Conservation (phyloP, 2,888 invertebrate genomes). For the Phyto melanocephala region DNA sequence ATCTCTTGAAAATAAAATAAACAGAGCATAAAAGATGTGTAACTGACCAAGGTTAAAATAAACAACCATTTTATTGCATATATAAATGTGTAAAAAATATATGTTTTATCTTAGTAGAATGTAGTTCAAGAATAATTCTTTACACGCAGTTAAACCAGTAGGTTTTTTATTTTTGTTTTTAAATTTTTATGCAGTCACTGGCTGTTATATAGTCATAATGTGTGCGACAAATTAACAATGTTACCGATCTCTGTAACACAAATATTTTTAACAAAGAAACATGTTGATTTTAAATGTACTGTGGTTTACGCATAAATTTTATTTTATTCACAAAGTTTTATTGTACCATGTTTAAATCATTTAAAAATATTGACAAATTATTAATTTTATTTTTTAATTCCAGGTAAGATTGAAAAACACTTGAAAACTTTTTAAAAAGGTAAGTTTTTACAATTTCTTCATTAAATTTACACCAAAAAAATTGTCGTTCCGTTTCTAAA, state of each 20-base stretch:
- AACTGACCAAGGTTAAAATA: slow-evolving; percentile 54
- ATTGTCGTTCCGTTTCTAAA: too few species aligned
- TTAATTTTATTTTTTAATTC: neutral
- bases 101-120: too few species aligned
- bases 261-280: slow-evolving; percentile 40
- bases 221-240: slow-evolving; percentile 39
- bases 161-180: too few species aligned
- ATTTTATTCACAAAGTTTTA: neutral
- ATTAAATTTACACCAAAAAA: too few species aligned
- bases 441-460: too few species aligned
- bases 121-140: slow-evolving; percentile 56
- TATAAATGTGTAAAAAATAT: too few species aligned
- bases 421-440: too few species aligned
- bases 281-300: neutral
- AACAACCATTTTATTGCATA: neutral
- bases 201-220: neutral
- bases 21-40: slow-evolving; percentile 58
- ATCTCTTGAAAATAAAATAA: slow-evolving; percentile 32
- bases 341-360: neutral
- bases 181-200: neutral
- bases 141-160: too few species aligned
- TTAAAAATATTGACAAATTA: neutral
- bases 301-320: neutral
- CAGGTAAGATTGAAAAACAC: neutral
- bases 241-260: slow-evolving; percentile 31